Conservation (phyloP, 2,113 vertebrate species). For the Ptychochromis oligacanthus region DNA sequence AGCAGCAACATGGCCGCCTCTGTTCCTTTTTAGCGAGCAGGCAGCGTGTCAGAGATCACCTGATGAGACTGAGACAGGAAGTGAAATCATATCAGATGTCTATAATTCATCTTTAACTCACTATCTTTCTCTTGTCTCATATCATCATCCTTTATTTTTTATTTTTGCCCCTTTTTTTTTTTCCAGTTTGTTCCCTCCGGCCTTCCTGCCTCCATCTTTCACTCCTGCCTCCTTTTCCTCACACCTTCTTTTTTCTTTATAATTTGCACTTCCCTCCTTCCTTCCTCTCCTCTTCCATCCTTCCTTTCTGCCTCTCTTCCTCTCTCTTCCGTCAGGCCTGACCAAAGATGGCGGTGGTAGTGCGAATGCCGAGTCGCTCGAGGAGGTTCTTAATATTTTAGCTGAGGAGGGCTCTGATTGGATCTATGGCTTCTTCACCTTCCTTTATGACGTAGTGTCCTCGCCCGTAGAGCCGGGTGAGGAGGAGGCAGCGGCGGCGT, state of each 20-base stretch:
- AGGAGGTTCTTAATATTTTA: constrained; percentile 98
- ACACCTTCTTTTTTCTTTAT: neutral
- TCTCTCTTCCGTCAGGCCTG: constrained; percentile 88
- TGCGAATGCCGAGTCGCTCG: constrained; percentile 92
- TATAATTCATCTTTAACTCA: constrained; percentile 53
- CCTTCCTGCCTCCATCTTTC: constrained; percentile 53
- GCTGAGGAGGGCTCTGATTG: constrained; percentile 98
- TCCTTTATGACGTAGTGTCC: constrained; percentile 95
- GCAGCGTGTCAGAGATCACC: neutral
- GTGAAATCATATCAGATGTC: constrained; percentile 26
- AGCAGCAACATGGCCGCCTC: neutral
- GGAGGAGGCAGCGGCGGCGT: constrained; percentile 84
- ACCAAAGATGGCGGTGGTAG: constrained; percentile 93
- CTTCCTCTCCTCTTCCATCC: neutral
- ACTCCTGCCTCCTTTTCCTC: neutral
- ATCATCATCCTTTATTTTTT: constrained; percentile 8
- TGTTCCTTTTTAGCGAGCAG: neutral
- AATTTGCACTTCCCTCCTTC: neutral
- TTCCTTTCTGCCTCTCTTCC: constrained; percentile 26
- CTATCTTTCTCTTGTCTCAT: constrained; percentile 52
- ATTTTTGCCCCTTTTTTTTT: neutral
- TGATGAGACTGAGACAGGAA: constrained; percentile 45
- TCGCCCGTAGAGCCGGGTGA: constrained; percentile 84
- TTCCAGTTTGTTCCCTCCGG: constrained; percentile 34
- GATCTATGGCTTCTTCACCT: constrained; percentile 97